A percentile compares a stretch with the other conserved stretches of the same genome.
Evolutionary conservation across 2,113 vertebrate genomes (phyloP).

Genomic region (Marcusenius ussheri): DNA sequence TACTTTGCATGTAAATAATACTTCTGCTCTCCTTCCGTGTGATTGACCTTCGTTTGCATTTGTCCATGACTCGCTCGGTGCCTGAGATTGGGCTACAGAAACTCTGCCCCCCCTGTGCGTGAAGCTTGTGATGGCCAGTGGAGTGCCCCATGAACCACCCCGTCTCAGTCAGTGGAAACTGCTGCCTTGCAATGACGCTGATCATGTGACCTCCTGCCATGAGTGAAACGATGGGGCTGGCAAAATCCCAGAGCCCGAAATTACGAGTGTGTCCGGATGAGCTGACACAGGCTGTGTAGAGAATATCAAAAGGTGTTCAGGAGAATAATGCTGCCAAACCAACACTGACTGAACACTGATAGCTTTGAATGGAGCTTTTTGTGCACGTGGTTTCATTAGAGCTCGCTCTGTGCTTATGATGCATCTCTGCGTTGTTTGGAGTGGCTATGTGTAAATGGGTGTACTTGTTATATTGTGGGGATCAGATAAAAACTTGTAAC

Average conservation of each 20-base stretch:
- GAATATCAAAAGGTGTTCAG: conserved; percentile 7
- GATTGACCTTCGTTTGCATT: conserved; percentile 1
- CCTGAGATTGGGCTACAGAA: not conserved
- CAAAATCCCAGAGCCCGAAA: not conserved
- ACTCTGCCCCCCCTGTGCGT: not conserved
- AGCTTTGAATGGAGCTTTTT: not conserved
- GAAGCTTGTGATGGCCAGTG: not conserved
- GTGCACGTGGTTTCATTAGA: not conserved
- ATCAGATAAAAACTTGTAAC: not conserved
- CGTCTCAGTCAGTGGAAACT: not conserved
- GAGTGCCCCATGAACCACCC: not conserved
- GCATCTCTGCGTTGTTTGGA: not conserved
- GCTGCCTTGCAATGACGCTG: not conserved
- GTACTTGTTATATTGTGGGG: not conserved
- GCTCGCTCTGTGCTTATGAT: not conserved
- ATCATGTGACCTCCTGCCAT: not conserved
- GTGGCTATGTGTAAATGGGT: not conserved
- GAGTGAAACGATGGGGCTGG: not conserved
- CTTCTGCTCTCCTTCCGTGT: not conserved
- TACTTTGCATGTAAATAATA: conserved; percentile 10
- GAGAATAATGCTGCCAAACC: not conserved
- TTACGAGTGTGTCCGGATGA: not conserved
- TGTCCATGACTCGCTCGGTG: not conserved
- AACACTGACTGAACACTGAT: not conserved
- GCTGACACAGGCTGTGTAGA: not conserved